Percentiles rank a stretch among this genome's conserved stretches.
phyloP scores from a whole-genome alignment of 2,888 invertebrate species.

The Gibbula magus region DNA sequence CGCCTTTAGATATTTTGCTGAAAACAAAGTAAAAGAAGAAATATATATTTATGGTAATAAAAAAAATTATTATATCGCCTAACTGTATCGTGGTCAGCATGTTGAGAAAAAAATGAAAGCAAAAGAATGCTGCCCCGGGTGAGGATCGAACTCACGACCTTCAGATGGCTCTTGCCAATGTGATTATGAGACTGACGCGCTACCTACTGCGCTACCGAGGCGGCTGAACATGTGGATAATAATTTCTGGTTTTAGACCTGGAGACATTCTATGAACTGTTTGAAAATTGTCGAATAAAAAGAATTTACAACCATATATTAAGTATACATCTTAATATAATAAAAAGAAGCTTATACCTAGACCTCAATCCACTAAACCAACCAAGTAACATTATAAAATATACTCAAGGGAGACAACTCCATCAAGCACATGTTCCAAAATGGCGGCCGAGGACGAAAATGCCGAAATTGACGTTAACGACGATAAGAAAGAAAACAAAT shows the following conservation, averaged over 20 bases:
- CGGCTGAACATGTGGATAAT: not conserved
- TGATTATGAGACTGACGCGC: conserved; percentile 30
- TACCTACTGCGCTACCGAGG: conserved; percentile 30
- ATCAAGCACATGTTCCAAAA: conserved; percentile 32
- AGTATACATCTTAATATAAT: not conserved
- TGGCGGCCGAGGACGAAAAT: conserved; percentile 59
- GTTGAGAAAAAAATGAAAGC: not conserved
- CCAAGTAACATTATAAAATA: too few species aligned
- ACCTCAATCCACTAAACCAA: not conserved
- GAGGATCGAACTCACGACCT: conserved; percentile 30
- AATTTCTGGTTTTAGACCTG: not conserved
- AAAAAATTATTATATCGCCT: too few species aligned
- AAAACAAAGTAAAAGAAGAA: too few species aligned
- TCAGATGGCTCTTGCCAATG: conserved; percentile 23
- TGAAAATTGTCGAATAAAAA: not conserved
- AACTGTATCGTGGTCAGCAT: too few species aligned
- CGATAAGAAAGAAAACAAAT: conserved; percentile 54
- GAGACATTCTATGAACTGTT: not conserved
- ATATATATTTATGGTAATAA: too few species aligned
- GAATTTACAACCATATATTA: not conserved
- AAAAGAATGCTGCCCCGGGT: conserved; percentile 23
- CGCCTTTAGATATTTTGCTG: too few species aligned
- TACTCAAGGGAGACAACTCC: not conserved
- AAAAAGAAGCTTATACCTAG: not conserved
- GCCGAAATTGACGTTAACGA: conserved; percentile 56